Conservation (phyloP, 1,140 invertebrate species). For the Drosophila melanica region DNA sequence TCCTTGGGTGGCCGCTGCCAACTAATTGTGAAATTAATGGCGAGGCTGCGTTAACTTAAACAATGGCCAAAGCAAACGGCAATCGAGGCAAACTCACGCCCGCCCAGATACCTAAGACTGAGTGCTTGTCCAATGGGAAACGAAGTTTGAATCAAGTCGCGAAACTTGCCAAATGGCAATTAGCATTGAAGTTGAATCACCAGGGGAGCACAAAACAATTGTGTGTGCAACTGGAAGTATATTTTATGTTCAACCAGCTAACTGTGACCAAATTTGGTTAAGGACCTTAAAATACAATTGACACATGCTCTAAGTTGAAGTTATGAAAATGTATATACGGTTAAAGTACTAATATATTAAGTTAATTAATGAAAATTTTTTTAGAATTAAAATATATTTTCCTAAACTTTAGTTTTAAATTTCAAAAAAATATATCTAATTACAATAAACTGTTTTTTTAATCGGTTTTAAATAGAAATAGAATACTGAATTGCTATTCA, state of each 20-base stretch:
- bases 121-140: slow-evolving; percentile 44
- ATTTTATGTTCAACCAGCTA: slow-evolving; percentile 11
- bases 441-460: too few relatives aligned
- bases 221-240: slow-evolving; percentile 8
- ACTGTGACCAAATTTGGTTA: background rate
- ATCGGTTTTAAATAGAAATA: too few relatives aligned
- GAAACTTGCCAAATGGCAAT: slow-evolving; percentile 78
- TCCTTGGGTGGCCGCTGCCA: slow-evolving; percentile 29
- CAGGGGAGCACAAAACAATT: slow-evolving; percentile 28
- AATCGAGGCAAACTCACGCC: slow-evolving; percentile 52
- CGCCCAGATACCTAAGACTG: slow-evolving; percentile 1
- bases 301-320: background rate
- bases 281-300: background rate
- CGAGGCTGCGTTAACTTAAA: slow-evolving; percentile 73
- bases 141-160: slow-evolving; percentile 70
- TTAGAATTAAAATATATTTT: too few relatives aligned
- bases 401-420: too few relatives aligned
- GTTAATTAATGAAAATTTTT: too few relatives aligned
- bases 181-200: slow-evolving; percentile 63
- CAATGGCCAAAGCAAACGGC: slow-evolving; percentile 71
- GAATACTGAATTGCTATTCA: too few relatives aligned
- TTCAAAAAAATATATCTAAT: too few relatives aligned
- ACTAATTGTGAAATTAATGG: slow-evolving; percentile 79
- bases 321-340: background rate
- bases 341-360: too few relatives aligned